A percentile compares a stretch with the other conserved stretches of the same genome.
phyloP scores from a whole-genome alignment of 2,888 invertebrate species.

The Timandra comae region DNA sequence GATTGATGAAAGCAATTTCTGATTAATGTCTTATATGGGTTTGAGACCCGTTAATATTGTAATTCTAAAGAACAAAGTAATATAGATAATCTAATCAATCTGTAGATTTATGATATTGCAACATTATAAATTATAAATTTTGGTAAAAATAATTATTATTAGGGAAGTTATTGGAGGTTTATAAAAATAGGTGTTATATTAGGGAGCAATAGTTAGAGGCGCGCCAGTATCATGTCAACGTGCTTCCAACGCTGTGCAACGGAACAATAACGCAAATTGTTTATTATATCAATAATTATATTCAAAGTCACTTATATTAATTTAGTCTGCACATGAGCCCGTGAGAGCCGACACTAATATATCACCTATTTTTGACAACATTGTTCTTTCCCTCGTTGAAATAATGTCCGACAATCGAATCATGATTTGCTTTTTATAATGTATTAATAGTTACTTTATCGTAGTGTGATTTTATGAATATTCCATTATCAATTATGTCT shows the following conservation, averaged over 20 bases:
- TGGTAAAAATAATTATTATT: slow-evolving; percentile 17
- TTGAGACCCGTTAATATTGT: slow-evolving; percentile 1
- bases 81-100: slow-evolving; percentile 17
- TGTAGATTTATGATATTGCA: slow-evolving; percentile 12
- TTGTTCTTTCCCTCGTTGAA: slow-evolving; percentile 14
- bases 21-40: too few species aligned
- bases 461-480: slow-evolving; percentile 24
- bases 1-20: too few species aligned
- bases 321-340: too few species aligned
- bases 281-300: too few species aligned
- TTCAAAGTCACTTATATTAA: too few species aligned
- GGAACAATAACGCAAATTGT: slow-evolving; percentile 37
- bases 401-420: slow-evolving; percentile 8
- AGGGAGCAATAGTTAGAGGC: slow-evolving; percentile 21
- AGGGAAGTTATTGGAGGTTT: slow-evolving; percentile 10
- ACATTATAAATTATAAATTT: slow-evolving; percentile 17
- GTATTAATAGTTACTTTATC: slow-evolving; percentile 18
- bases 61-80: slow-evolving; percentile 18
- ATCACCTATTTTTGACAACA: slow-evolving; percentile 30
- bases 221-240: slow-evolving; percentile 16
- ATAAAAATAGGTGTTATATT: slow-evolving; percentile 53
- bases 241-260: slow-evolving; percentile 42
- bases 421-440: slow-evolving; percentile 15
- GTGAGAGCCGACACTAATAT: slow-evolving; percentile 37
- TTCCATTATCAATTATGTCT: slow-evolving; percentile 24